Evolutionary conservation across 2,888 invertebrate species (phyloP).

Genomic region (Hydropsyche betteni): DNA sequence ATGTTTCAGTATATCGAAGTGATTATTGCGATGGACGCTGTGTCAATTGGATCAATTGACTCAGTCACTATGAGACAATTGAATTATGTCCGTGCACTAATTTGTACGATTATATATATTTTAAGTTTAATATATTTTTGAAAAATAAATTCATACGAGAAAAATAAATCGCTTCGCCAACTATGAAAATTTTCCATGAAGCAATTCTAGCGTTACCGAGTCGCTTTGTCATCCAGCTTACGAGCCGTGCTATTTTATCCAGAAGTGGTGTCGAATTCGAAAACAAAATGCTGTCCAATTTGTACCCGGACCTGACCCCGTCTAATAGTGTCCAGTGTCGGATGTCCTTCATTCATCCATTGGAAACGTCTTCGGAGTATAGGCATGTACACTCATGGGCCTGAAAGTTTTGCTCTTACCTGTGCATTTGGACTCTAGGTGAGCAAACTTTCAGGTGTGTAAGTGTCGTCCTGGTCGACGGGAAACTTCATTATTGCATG

Average conservation of each 20-base stretch:
- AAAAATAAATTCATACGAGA: constrained; percentile 4
- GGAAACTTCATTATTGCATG: too few species aligned
- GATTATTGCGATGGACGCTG: too few species aligned
- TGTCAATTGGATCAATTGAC: too few species aligned
- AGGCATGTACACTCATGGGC: constrained; percentile 71
- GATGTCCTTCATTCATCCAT: neutral
- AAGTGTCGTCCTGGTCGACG: constrained; percentile 59
- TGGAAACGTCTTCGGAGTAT: constrained; percentile 39
- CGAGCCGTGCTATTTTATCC: neutral
- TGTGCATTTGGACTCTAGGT: constrained; percentile 72
- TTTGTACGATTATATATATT: too few species aligned
- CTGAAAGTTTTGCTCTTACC: constrained; percentile 86
- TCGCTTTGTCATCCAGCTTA: neutral
- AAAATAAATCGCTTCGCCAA: neutral
- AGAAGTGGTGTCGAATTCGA: constrained; percentile 8
- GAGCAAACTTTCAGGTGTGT: constrained; percentile 92
- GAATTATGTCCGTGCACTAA: too few species aligned
- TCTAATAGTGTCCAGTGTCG: constrained; percentile 27
- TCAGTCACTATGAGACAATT: too few species aligned
- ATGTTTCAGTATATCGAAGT: too few species aligned
- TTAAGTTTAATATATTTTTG: too few species aligned
- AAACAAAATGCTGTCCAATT: neutral
- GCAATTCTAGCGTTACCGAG: neutral
- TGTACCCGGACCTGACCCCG: constrained; percentile 8
- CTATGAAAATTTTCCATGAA: neutral